Percentiles rank a stretch among this genome's conserved stretches.
Evolutionary conservation across 2,113 vertebrate species (phyloP).

Genomic region (Pyrgilauda ruficollis): DNA sequence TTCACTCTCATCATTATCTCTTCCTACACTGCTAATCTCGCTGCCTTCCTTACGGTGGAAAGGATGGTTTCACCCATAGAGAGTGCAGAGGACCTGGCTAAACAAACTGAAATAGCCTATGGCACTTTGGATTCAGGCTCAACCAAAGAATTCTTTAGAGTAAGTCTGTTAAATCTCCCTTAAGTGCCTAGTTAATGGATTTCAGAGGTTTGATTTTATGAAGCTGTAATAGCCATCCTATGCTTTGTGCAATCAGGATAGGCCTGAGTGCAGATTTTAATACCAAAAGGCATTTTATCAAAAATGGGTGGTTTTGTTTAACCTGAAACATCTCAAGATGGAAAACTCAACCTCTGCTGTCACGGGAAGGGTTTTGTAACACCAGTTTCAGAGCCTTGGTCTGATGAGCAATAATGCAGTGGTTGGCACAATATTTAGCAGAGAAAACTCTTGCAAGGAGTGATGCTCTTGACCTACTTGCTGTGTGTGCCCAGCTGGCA

Average conservation of each 20-base stretch:
- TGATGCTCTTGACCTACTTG: conserved; percentile 56
- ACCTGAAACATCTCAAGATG: not conserved
- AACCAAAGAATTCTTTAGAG: conserved; percentile 99
- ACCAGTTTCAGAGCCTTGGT: not conserved
- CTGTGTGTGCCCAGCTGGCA: conserved; percentile 20
- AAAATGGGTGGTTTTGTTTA: not conserved
- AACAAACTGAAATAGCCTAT: conserved; percentile 99
- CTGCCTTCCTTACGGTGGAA: conserved; percentile 98
- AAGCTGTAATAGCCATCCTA: not conserved
- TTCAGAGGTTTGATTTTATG: not conserved
- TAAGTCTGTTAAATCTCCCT: conserved; percentile 76
- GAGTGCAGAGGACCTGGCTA: conserved; percentile 97
- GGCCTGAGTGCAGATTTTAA: not conserved
- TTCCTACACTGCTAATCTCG: conserved; percentile 99
- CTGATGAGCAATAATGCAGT: not conserved
- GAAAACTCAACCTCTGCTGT: not conserved
- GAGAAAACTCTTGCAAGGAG: not conserved
- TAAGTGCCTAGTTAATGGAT: not conserved
- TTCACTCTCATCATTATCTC: conserved; percentile 99
- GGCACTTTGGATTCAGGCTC: conserved; percentile 98
- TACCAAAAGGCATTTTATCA: not conserved
- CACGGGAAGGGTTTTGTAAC: not conserved
- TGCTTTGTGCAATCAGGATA: not conserved
- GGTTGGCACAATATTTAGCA: not conserved
- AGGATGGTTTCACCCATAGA: conserved; percentile 99